Evolutionary conservation across 2,797 vertebrate species (phyloP), one percentile per base, ranked within the genome.

Genomic region (Cebuella pygmaea): DNA sequence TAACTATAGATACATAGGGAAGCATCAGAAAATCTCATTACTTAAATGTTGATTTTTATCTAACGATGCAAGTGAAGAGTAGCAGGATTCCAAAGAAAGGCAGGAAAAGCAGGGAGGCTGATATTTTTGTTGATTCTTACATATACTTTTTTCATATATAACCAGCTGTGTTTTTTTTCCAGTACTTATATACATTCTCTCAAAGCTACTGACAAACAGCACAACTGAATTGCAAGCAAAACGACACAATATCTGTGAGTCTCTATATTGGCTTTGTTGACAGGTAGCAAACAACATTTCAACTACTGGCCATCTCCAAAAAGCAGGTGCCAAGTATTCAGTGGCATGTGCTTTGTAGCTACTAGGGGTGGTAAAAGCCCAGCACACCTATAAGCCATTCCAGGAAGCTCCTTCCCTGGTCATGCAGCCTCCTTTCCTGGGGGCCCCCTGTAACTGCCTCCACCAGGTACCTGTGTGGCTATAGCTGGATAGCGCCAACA

Each of bases 311-410:
- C 5, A 0, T 30, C n/a, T 3, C 39, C 59, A n/a, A 4, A 2
- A 50, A 4, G 19, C 13, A 19, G 22, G 6, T 10, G 8, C 50
- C n/a, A 61, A 7, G 13, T 9, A 24, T 7, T 41, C 48, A 67
- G 1, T 11, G 44, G 39, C 30, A 9, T 5, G 3, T 20, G 5
- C 10, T 4, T 1, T 4, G 10, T 14, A 33, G n/a, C 44, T 30
- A 2, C 3, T 12, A 13, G 24, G 22, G 57, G 9, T 30, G 22
- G 5, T 48, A 44, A 52, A 8, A 52, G 41, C 17, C 36, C 14
- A 27, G 10, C 2, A 30, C 14, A 12, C 2, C n/a, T 26, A 4
- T 2, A n/a, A 39, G 27, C n/a, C 26, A 26, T 10, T 4, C 5
- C 2, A n/a, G 14, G 57, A 82, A 30, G 3, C 7, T 76, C 57